Base-by-base conservation (phyloP, 2,888 invertebrate genomes). In the Holacanthella duospinosa region DNA sequence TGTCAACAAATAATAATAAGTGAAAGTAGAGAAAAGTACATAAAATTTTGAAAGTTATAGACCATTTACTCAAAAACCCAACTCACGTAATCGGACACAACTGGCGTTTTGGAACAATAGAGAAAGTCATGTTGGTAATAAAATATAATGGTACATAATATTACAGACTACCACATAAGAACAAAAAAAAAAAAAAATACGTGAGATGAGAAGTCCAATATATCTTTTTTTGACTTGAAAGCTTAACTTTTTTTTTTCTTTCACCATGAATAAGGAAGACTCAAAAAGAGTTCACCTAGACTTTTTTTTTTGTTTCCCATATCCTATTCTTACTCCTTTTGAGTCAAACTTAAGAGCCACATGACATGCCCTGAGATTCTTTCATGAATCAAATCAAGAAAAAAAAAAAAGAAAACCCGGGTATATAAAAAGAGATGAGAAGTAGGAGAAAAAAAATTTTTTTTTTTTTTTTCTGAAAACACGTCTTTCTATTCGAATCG, bases 371-470 rank as follows among this genome's bases (percentile, higher is more conserved):
- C 48, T 48, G 19, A 48, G 48, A 48, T 48, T 48, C 21, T 21
- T 55, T 27, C 55, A 29, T 57, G 57, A 57, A 57, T 57, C 57
- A 57, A 57, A 57, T 57, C 57, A 57, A 29, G 55, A 12, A 25
- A n/a, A n/a, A n/a, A n/a, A n/a, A n/a, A n/a, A n/a, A n/a, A n/a
- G n/a, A n/a, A n/a, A n/a, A n/a, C n/a, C n/a, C n/a, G n/a, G n/a
- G n/a, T n/a, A n/a, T n/a, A n/a, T n/a, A n/a, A n/a, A n/a, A 16
- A n/a, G 24, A 27, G 27, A 4, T 27, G 3, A 25, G 26, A n/a
- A 26, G 27, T 6, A 55, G 28, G 28, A 21, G 4, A 21, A 55
- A 26, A 55, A 21, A 9, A n/a, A n/a, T n/a, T n/a, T n/a, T n/a
- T n/a, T n/a, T n/a, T n/a, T n/a, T n/a, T n/a, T n/a, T n/a, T n/a